Evolutionary conservation across 2,888 invertebrate genomes (phyloP).

Genomic region (Nowickia ferox): DNA sequence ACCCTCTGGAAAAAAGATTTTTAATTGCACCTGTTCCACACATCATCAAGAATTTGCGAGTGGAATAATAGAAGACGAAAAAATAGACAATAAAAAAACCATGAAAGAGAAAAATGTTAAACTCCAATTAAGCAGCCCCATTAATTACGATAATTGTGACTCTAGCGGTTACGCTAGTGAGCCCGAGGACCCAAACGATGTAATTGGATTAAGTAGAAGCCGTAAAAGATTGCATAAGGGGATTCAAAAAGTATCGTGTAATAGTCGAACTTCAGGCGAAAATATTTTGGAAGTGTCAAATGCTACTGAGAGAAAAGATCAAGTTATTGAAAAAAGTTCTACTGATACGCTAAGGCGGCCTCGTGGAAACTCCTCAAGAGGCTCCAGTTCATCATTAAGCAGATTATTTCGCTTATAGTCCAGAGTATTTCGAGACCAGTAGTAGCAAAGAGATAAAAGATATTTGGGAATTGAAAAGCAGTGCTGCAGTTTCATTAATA

Average conservation of each 20-base stretch:
- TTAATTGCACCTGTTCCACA: not conserved
- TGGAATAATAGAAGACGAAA: not conserved
- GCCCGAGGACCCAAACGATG: conserved; percentile 45
- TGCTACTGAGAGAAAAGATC: not conserved
- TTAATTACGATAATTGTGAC: conserved; percentile 25
- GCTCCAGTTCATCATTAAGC: not conserved
- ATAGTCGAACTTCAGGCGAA: not conserved
- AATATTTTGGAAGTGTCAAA: not conserved
- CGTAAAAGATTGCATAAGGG: conserved; percentile 18
- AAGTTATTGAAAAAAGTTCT: not conserved
- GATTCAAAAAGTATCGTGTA: not conserved
- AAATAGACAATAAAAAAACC: too few relatives aligned
- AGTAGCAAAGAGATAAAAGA: too few relatives aligned
- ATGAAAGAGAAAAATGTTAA: not conserved
- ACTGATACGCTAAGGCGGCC: not conserved
- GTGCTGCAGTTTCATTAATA: too few relatives aligned
- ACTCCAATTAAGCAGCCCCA: not conserved
- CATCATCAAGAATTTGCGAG: not conserved
- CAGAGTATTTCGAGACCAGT: not conserved
- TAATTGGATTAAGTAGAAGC: not conserved
- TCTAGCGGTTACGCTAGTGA: conserved; percentile 59
- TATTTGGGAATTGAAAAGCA: too few relatives aligned
- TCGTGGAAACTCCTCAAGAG: not conserved
- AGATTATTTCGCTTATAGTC: conserved; percentile 32
- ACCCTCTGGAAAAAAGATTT: conserved; percentile 1